Base-by-base conservation (phyloP, 2,888 invertebrate genomes). In the Chrysomela aeneicollis region DNA sequence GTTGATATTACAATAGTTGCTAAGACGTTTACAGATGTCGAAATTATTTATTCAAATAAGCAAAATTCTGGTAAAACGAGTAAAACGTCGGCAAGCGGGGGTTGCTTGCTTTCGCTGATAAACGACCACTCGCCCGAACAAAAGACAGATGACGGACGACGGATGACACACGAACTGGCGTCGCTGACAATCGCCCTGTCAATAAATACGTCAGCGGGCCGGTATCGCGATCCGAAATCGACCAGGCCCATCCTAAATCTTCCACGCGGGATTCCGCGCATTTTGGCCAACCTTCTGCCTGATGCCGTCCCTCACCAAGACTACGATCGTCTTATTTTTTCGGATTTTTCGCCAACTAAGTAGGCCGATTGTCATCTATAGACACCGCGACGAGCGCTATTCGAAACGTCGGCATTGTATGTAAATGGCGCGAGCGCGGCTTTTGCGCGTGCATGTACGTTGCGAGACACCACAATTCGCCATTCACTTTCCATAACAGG, bases 401-500 rank as follows among this genome's bases (percentile, higher is more conserved):
- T 30, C 54, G 59, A 59, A 59, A 30, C 52, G 54, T 63, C 61
- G 51, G 68, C 64, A 71, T 71, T 71, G 71, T 71, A 71, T 71
- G 71, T 67, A 71, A 71, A 71, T 71, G 42, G n/a, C 42, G 42
- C n/a, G 65, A 67, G 62, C n/a, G 65, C 68, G 62, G 52, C 47
- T 52, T 61, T 53, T 57, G 58, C 37, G 55, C 21, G 55, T 35
- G 57, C 52, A 64, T 54, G 53, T 46, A 57, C 32, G 15, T 42
- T 15, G 19, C 15, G 37, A 53, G 62, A 58, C 57, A 57, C 60
- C 58, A 58, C 66, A 54, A 62, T 59, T 62, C 66, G 61, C 66
- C 59, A 66, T 62, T 67, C 65, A 69, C 64, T 66, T 69, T 59
- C 71, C 71, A 71, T 71, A 71, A 69, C 67, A 69, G 71, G 71